Conservation (phyloP, 2,888 invertebrate genomes). For the Spodoptera picta region DNA sequence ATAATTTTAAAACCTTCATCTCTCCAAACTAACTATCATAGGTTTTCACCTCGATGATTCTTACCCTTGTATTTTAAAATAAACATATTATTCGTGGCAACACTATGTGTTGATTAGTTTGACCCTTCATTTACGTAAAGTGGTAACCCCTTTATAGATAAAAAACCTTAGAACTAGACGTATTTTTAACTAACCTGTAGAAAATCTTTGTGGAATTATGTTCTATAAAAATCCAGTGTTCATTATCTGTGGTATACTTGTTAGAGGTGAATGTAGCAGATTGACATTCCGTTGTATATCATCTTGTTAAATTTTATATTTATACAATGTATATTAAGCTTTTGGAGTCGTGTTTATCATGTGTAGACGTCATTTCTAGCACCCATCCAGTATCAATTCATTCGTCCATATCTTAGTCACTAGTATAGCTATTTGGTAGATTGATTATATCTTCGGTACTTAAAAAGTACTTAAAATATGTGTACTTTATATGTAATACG, state of each 20-base stretch:
- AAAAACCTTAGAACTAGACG: constrained; percentile 21
- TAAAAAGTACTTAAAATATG: constrained; percentile 80
- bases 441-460: constrained; percentile 71
- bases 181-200: constrained; percentile 33
- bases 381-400: constrained; percentile 79
- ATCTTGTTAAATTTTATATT: constrained; percentile 59
- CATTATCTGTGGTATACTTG: constrained; percentile 73
- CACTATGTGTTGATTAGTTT: constrained; percentile 26
- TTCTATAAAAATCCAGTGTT: constrained; percentile 69
- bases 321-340: constrained; percentile 56
- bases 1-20: constrained; percentile 9
- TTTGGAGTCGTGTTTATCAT: constrained; percentile 68
- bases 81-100: constrained; percentile 39
- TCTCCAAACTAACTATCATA: not conserved
- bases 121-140: constrained; percentile 28
- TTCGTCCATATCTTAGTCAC: constrained; percentile 88
- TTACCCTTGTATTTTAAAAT: constrained; percentile 4
- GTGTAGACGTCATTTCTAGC: constrained; percentile 64
- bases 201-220: constrained; percentile 42
- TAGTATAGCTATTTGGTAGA: constrained; percentile 75
- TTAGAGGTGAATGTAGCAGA: constrained; percentile 58
- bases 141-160: constrained; percentile 42
- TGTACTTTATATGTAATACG: constrained; percentile 42
- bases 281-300: constrained; percentile 69
- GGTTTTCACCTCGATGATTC: not conserved